Conservation (phyloP, 2,113 vertebrate genomes). For the Taxidea taxus region DNA sequence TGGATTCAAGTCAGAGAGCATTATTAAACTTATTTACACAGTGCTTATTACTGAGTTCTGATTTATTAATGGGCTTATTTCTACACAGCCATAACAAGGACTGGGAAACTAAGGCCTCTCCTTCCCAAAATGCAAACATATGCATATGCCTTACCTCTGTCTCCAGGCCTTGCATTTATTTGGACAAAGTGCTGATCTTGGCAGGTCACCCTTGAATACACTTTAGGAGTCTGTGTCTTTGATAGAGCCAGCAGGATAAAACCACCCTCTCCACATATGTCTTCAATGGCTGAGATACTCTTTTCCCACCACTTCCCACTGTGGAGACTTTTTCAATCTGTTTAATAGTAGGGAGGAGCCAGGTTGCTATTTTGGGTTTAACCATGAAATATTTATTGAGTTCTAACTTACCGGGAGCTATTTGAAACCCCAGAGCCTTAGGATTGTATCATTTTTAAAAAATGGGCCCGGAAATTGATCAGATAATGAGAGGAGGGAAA, state of each 20-base stretch:
- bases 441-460: constrained; percentile 38
- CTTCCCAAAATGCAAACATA: not conserved
- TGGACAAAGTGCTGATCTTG: constrained; percentile 46
- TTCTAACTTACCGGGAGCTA: constrained; percentile 56
- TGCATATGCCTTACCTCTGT: not conserved
- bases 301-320: constrained; percentile 58
- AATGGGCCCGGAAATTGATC: constrained; percentile 27
- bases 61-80: constrained; percentile 25
- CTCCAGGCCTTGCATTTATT: not conserved
- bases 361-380: constrained; percentile 66
- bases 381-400: constrained; percentile 74
- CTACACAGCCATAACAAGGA: not conserved
- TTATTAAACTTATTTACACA: constrained; percentile 45
- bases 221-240: constrained; percentile 34
- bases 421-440: constrained; percentile 39
- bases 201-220: constrained; percentile 7
- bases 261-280: constrained; percentile 52
- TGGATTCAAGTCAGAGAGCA: not conserved
- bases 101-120: not conserved
- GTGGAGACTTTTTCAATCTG: constrained; percentile 59
- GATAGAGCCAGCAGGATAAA: constrained; percentile 4
- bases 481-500: not conserved
- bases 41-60: not conserved
- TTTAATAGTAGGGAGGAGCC: constrained; percentile 61
- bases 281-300: constrained; percentile 60